A percentile compares a stretch with the other conserved stretches of the same genome.
Conservation (phyloP, 2,113 vertebrate species). For the Mixornis gularis region DNA sequence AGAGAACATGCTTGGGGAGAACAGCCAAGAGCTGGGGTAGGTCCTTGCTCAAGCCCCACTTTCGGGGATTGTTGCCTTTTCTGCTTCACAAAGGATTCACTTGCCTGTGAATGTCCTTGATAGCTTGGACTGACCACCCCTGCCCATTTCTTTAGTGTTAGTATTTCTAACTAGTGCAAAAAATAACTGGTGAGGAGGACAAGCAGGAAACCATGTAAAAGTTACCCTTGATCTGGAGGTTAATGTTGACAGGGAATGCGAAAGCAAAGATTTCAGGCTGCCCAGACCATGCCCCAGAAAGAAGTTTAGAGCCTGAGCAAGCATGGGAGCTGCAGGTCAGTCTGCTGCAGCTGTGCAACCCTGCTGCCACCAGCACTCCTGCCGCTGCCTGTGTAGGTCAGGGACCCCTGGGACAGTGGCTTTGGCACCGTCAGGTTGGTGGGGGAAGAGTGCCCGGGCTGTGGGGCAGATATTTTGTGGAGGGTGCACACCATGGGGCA, state of each 20-base stretch:
- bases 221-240: not conserved
- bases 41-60: constrained; percentile 59
- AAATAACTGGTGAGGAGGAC: not conserved
- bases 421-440: not conserved
- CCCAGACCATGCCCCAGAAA: fast-evolving
- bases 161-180: not conserved
- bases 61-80: not conserved
- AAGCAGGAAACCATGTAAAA: not conserved
- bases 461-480: fast-evolving
- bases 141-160: not conserved
- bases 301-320: not conserved
- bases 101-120: not conserved
- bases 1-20: constrained; percentile 90
- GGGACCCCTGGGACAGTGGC: not conserved
- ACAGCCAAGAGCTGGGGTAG: constrained; percentile 94
- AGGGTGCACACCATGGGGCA: fast-evolving
- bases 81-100: not conserved
- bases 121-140: not conserved
- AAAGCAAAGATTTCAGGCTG: not conserved
- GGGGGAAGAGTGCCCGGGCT: fast-evolving
- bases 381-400: not conserved
- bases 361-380: not conserved
- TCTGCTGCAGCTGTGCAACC: not conserved
- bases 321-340: not conserved
- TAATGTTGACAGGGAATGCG: not conserved